Percentiles rank a stretch among this genome's conserved stretches.
Evolutionary conservation across 2,113 vertebrate genomes (phyloP).

Genomic region (Coregonus clupeaformis): DNA sequence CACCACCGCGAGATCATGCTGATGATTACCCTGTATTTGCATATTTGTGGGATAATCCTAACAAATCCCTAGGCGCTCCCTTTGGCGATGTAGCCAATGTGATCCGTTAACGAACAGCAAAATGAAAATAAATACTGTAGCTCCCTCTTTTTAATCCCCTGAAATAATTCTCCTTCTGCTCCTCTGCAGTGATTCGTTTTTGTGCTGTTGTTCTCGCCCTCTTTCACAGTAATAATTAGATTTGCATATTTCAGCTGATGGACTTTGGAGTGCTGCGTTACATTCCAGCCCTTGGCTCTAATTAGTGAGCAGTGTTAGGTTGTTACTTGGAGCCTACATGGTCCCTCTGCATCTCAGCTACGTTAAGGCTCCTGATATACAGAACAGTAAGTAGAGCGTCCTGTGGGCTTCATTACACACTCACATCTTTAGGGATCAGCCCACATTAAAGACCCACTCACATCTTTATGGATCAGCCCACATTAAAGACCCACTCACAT

Average conservation of each 20-base stretch:
- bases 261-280: background rate
- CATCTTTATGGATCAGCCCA: background rate
- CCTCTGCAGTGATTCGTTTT: slow-evolving; percentile 3
- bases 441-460: too few species aligned
- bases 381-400: background rate
- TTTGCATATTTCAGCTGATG: slow-evolving; percentile 17
- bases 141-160: slow-evolving; percentile 7
- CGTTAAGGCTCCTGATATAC: background rate
- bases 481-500: background rate
- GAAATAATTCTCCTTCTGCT: slow-evolving; percentile 9
- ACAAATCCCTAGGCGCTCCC: slow-evolving; percentile 15
- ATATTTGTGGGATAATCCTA: slow-evolving; percentile 30
- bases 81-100: slow-evolving; percentile 17
- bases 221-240: slow-evolving; percentile 15
- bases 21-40: slow-evolving; percentile 17
- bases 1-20: background rate
- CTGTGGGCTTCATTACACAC: background rate
- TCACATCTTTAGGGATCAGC: background rate
- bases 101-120: slow-evolving; percentile 20
- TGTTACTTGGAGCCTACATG: background rate
- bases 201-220: background rate
- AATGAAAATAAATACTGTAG: slow-evolving; percentile 20
- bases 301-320: slow-evolving; percentile 1
- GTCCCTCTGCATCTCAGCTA: background rate
- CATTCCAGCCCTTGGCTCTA: slow-evolving; percentile 12